Conservation (phyloP, 2,888 invertebrate species). For the Parnassius apollo region DNA sequence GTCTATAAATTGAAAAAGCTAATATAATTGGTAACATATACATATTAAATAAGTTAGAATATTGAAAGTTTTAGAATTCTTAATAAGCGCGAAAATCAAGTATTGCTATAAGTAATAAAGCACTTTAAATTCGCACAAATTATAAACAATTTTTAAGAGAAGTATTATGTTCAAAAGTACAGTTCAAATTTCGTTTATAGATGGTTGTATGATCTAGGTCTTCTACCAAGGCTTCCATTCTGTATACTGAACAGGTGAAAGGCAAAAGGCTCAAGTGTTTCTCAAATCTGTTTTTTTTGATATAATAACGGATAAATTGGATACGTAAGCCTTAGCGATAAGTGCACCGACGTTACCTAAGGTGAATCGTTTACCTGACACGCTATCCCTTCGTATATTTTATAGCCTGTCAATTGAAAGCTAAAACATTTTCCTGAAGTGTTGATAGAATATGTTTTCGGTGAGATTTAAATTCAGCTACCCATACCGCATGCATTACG, state of each 20-base stretch:
- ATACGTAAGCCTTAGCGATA: constrained; percentile 47
- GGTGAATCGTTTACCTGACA: constrained; percentile 61
- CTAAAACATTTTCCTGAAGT: constrained; percentile 15
- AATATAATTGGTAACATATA: too few species aligned
- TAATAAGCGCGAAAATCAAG: too few species aligned
- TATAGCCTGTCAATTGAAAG: constrained; percentile 56
- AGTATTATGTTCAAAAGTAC: constrained; percentile 44
- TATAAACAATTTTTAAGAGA: neutral
- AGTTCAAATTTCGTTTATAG: constrained; percentile 81
- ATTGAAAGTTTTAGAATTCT: too few species aligned
- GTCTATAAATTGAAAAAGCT: too few species aligned
- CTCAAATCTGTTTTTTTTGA: constrained; percentile 12
- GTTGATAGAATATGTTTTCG: neutral
- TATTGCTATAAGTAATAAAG: too few species aligned
- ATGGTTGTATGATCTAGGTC: constrained; percentile 83
- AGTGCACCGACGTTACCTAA: constrained; percentile 51
- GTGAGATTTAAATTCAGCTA: too few species aligned
- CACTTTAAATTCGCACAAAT: too few species aligned
- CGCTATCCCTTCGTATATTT: constrained; percentile 58
- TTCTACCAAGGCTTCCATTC: constrained; percentile 57
- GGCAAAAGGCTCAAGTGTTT: constrained; percentile 17
- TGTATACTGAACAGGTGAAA: constrained; percentile 30
- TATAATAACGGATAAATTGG: constrained; percentile 39
- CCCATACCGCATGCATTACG: too few species aligned
- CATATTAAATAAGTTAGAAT: too few species aligned